These are phyloP conservation scores for Timandra comae DNA, from an alignment of 2,888 invertebrate genomes.

Conservation along the genomic window DNA sequence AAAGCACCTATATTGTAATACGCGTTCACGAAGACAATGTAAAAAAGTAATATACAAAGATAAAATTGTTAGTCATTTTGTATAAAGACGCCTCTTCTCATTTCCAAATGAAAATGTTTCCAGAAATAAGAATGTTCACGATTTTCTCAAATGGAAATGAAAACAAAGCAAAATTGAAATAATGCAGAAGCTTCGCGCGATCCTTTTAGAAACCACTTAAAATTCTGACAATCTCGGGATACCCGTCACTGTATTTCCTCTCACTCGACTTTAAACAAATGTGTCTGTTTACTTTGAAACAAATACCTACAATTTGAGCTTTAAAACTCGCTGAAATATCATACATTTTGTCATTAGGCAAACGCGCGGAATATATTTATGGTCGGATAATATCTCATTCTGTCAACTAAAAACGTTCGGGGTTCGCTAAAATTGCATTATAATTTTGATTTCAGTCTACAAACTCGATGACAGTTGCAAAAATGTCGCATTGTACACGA, in stretches of 20 bases:
- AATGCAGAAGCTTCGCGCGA: slow-evolving; percentile 19
- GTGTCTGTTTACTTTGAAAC: slow-evolving; percentile 25
- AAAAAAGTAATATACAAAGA: background rate
- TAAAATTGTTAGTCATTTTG: slow-evolving; percentile 13
- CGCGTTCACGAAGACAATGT: too few relatives aligned
- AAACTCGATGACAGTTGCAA: slow-evolving; percentile 51
- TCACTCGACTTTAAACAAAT: slow-evolving; percentile 24
- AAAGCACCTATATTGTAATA: too few relatives aligned
- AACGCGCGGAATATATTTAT: slow-evolving; percentile 47
- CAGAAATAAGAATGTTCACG: slow-evolving; percentile 13
- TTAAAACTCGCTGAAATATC: slow-evolving; percentile 32
- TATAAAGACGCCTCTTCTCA: slow-evolving; percentile 9
- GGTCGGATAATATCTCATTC: slow-evolving; percentile 53
- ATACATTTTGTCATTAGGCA: slow-evolving; percentile 40
- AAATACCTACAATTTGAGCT: slow-evolving; percentile 14
- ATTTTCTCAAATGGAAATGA: slow-evolving; percentile 21
- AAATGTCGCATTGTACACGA: slow-evolving; percentile 35
- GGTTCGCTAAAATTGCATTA: slow-evolving; percentile 66
- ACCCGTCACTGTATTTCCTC: slow-evolving; percentile 20
- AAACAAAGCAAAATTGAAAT: slow-evolving; percentile 23
- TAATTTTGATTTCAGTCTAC: slow-evolving; percentile 65
- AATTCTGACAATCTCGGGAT: slow-evolving; percentile 35
- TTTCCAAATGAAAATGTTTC: slow-evolving; percentile 19
- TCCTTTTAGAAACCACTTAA: slow-evolving; percentile 43
- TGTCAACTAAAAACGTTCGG: slow-evolving; percentile 65